These are phyloP conservation scores for Ips typographus DNA, from an alignment of 1,140 invertebrate genomes.

Conservation along the genomic window DNA sequence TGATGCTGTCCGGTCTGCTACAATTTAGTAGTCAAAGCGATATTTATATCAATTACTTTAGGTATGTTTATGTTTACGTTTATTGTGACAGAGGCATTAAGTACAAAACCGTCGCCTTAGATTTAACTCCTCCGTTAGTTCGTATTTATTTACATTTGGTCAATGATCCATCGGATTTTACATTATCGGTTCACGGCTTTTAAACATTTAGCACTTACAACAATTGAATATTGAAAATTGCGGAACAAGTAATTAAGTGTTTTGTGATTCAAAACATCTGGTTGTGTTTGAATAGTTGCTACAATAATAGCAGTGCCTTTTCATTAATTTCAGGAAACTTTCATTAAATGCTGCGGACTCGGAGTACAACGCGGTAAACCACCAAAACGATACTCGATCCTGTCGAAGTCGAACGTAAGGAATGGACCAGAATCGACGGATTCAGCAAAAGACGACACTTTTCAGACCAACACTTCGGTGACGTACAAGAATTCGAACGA, in stretches of 20 bases:
- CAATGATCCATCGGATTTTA: no score
- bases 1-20: no score
- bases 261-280: background rate
- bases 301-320: conserved; percentile 28
- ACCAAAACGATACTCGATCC: conserved; percentile 42
- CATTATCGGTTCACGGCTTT: no score
- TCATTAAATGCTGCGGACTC: conserved; percentile 40
- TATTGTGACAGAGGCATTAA: no score
- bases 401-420: conserved; percentile 37
- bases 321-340: conserved; percentile 42
- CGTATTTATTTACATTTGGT: no score
- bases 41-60: no score
- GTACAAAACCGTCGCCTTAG: no score
- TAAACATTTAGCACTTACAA: no score
- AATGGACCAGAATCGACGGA: conserved; percentile 38
- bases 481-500: conserved; percentile 44
- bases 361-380: conserved; percentile 35
- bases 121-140: no score
- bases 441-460: conserved; percentile 40
- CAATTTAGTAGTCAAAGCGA: no score
- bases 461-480: conserved; percentile 44
- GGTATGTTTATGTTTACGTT: no score
- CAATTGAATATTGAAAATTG: no score
- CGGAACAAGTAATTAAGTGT: background rate
- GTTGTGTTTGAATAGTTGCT: conserved; percentile 21